Conservation (phyloP, 2,888 invertebrate species). For the Lepetodrilus schrolli region DNA sequence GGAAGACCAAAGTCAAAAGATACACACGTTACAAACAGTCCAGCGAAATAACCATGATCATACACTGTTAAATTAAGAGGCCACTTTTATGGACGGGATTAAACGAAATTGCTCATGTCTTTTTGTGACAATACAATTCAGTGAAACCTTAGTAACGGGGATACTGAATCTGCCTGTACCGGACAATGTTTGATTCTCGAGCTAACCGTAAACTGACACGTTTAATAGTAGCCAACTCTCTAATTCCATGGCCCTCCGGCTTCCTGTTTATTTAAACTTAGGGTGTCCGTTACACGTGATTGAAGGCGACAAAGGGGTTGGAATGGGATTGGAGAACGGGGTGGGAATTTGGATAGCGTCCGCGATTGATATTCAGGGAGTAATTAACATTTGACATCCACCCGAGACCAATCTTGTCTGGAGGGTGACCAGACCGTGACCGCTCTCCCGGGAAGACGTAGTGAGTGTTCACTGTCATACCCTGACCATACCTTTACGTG, state of each 20-base stretch:
- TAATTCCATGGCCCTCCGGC: background rate
- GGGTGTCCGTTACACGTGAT: background rate
- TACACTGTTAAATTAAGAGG: constrained; percentile 12
- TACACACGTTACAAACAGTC: background rate
- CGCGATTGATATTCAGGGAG: constrained; percentile 5
- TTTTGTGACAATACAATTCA: background rate
- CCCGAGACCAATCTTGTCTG: background rate
- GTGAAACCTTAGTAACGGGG: background rate
- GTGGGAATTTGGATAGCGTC: background rate
- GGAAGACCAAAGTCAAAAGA: background rate
- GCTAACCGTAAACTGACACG: background rate
- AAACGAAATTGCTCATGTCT: background rate
- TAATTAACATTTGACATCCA: constrained; percentile 23
- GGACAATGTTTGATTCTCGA: constrained; percentile 1
- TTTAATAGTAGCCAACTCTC: constrained; percentile 11
- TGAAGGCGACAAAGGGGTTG: background rate
- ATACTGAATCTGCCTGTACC: background rate
- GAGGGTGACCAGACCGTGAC: background rate
- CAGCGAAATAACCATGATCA: no score
- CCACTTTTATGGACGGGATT: background rate
- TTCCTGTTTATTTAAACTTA: constrained; percentile 1
- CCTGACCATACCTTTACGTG: background rate
- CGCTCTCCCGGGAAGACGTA: no score
- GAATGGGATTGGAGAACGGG: background rate
- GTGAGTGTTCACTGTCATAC: no score